Evolutionary conservation across 2,888 invertebrate genomes (phyloP), one percentile per base, ranked within the genome.

Genomic region (Lochmaea capreae): DNA sequence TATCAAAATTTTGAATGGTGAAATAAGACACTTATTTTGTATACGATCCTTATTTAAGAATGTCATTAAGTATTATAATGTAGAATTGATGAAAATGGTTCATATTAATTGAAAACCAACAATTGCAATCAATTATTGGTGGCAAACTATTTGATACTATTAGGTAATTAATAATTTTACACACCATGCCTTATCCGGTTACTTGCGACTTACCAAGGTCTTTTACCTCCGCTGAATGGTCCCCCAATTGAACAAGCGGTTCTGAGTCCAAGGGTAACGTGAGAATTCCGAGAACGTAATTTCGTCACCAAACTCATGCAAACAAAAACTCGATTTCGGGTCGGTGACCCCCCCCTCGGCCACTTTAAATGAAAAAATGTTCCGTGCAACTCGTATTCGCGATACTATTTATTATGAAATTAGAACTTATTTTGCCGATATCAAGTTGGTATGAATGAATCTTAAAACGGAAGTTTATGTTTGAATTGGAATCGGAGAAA

Each of bases 261-360:
- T 70, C 73, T 61, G 66, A 73, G 66, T 70, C 54, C 70, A 66
- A 73, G 73, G 73, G 73, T 73, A 70, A 73, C 69, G 70, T 70
- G 73, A 73, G 69, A 73, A 73, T 73, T 73, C 73, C 66, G 57
- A 69, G 70, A 75, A 70, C 69, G 69, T 66, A 72, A 70, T 69
- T 69, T 75, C 67, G 72, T 72, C 72, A 72, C 72, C 67, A 67
- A 67, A 72, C 63, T 67, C 68, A 62, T 72, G 73, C 70, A 73
- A 73, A 75, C 73, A 71, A 73, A 74, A 73, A 70, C 70, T 66
- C 65, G 68, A 59, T 65, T 72, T 65, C 49, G 65, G 68, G 74
- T 74, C 74, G 71, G 54, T 69, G 72, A 74, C 68, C 74, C 61
- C 68, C 74, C 61, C 22, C 68, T 68, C 66, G 46, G 67, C 65